Evolutionary conservation across 2,888 invertebrate genomes (phyloP).

Genomic region (Andrena haemorrhoa): DNA sequence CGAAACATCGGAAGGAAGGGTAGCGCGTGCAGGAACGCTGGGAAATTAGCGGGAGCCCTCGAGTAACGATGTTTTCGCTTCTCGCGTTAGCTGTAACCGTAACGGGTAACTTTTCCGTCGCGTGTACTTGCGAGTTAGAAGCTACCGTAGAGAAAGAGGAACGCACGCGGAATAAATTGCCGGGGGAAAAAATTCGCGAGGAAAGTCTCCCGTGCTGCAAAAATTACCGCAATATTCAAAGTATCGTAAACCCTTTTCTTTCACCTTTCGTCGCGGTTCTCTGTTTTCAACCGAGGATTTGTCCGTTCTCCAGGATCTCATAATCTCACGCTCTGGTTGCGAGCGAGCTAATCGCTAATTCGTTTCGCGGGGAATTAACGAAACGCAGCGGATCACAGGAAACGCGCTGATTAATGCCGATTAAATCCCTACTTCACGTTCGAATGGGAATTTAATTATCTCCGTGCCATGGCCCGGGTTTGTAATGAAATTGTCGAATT

Average conservation of each 20-base stretch:
- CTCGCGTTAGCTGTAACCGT: conserved; percentile 16
- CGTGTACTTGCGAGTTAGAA: conserved; percentile 42
- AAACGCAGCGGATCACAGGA: neutral
- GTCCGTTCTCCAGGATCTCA: too few relatives aligned
- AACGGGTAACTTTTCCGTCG: conserved; percentile 47
- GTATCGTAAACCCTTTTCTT: neutral
- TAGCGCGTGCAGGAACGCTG: conserved; percentile 20
- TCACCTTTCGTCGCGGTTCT: neutral
- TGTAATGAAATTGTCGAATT: conserved; percentile 28
- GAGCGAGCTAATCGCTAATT: neutral
- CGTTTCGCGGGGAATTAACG: neutral
- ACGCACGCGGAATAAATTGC: conserved; percentile 53
- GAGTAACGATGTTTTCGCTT: conserved; percentile 48
- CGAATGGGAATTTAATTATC: conserved; percentile 8
- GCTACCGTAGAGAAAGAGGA: conserved; percentile 17
- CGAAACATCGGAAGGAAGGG: conserved; percentile 2
- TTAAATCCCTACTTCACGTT: neutral
- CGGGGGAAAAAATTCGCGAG: conserved; percentile 32
- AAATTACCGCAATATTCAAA: conserved; percentile 45
- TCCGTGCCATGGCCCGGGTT: neutral
- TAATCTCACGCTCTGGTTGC: neutral
- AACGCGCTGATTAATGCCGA: neutral
- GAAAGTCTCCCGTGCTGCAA: conserved; percentile 24
- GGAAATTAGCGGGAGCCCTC: conserved; percentile 57
- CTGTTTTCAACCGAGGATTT: neutral